Percentiles rank a stretch among this genome's conserved stretches.
These are phyloP conservation scores for Temnothorax rugatulus DNA, from an alignment of 2,888 invertebrate species.

Conservation along the genomic window DNA sequence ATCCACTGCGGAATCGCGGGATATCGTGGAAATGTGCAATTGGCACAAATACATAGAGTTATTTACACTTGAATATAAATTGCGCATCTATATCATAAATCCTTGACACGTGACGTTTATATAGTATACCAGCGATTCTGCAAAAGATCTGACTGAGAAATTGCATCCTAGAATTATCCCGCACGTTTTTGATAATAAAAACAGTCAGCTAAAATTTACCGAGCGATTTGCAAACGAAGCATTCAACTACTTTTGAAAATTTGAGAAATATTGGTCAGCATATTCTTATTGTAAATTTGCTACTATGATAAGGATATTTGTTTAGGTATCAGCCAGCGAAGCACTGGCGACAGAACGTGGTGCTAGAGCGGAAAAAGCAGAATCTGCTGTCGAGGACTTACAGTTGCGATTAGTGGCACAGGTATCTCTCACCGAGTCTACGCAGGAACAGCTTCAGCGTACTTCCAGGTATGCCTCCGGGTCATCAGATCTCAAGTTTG, in stretches of 20 bases:
- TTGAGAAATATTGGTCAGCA: background rate
- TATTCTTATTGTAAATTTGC: background rate
- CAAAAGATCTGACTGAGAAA: background rate
- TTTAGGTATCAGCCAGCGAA: conserved; percentile 76
- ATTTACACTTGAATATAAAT: background rate
- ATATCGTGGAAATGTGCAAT: conserved; percentile 20
- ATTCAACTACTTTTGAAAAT: background rate
- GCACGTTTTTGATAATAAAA: background rate
- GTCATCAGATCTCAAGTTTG: background rate
- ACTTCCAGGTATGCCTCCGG: conserved; percentile 70
- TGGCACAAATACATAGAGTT: background rate
- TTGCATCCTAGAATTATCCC: background rate
- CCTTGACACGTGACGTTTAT: background rate
- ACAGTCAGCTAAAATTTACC: background rate
- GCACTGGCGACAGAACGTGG: conserved; percentile 73
- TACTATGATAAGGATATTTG: conserved; percentile 2
- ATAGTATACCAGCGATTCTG: background rate
- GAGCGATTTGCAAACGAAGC: background rate
- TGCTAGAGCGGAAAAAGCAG: conserved; percentile 75
- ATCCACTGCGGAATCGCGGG: conserved; percentile 10
- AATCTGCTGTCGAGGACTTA: conserved; percentile 75
- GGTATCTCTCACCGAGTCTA: conserved; percentile 72
- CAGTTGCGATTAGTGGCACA: conserved; percentile 76
- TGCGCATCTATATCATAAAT: background rate
- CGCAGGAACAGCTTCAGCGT: conserved; percentile 77